These are phyloP conservation scores for Protodeltote pygarga DNA, from an alignment of 2,888 invertebrate genomes.

Conservation along the genomic window DNA sequence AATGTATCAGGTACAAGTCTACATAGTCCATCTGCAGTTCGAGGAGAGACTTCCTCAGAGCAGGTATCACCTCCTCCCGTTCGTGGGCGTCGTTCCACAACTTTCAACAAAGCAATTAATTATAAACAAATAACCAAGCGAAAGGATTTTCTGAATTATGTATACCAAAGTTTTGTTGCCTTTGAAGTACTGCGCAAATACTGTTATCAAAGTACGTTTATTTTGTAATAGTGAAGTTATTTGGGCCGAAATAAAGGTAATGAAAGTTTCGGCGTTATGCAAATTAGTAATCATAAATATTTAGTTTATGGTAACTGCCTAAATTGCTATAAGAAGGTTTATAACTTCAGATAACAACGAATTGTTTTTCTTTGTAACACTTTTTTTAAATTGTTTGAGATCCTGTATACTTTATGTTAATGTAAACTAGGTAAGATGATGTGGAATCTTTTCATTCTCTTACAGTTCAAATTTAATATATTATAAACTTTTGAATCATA, in stretches of 20 bases:
- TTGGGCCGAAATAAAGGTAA: slow-evolving; percentile 26
- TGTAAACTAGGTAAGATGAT: neutral
- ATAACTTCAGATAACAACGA: neutral
- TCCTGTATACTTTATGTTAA: neutral
- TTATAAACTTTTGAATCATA: slow-evolving; percentile 21
- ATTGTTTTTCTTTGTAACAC: no score
- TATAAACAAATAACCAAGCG: slow-evolving; percentile 37
- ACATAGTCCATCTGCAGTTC: slow-evolving; percentile 87
- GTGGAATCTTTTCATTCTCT: neutral
- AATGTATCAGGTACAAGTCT: slow-evolving; percentile 93
- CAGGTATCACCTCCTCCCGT: slow-evolving; percentile 88
- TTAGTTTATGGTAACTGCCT: slow-evolving; percentile 25
- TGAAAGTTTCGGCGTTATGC: slow-evolving; percentile 30
- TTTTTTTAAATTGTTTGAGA: no score
- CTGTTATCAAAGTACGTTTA: slow-evolving; percentile 33
- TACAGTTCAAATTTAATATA: neutral
- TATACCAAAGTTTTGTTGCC: slow-evolving; percentile 39
- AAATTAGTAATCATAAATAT: slow-evolving; percentile 39
- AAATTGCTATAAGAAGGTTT: slow-evolving; percentile 7
- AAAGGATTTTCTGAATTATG: slow-evolving; percentile 31
- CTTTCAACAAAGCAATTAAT: slow-evolving; percentile 58
- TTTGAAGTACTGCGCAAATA: slow-evolving; percentile 39
- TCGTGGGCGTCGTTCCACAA: slow-evolving; percentile 87
- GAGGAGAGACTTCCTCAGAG: slow-evolving; percentile 88
- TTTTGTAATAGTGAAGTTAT: slow-evolving; percentile 29